phyloP scores from a whole-genome alignment of 2,888 invertebrate species.

The Rhodophaea formosa region DNA sequence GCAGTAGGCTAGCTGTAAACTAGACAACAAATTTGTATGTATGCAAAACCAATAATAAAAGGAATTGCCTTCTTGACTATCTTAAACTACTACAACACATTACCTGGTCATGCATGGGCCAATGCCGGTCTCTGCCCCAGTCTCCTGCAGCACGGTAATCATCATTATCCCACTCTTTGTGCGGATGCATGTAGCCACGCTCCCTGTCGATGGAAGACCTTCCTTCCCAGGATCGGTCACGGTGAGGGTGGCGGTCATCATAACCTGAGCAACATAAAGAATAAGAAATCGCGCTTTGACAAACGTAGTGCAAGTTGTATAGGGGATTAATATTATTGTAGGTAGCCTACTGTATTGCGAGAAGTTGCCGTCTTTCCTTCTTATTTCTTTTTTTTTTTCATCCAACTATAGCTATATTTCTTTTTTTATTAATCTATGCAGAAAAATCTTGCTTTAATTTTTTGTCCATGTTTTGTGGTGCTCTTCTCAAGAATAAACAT shows the following conservation, averaged over 20 bases:
- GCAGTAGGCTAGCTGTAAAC: not conserved
- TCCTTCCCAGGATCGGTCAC: constrained; percentile 82
- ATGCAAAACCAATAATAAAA: too few relatives aligned
- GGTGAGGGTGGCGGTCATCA: constrained; percentile 74
- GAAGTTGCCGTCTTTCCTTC: too few relatives aligned
- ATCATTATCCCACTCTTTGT: constrained; percentile 77
- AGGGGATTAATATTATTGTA: too few relatives aligned
- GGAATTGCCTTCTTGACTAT: too few relatives aligned
- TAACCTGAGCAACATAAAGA: constrained; percentile 47
- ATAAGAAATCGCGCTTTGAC: not conserved
- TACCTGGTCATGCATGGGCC: constrained; percentile 77
- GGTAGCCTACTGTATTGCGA: too few relatives aligned
- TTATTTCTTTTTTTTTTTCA: not conserved
- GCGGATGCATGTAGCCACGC: constrained; percentile 70
- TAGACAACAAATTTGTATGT: too few relatives aligned
- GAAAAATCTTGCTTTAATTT: too few relatives aligned
- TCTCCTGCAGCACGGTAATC: constrained; percentile 80
- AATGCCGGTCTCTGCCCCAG: constrained; percentile 73
- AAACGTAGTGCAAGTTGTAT: not conserved
- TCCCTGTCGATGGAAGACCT: constrained; percentile 73
- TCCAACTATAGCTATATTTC: not conserved
- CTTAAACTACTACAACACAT: too few relatives aligned
- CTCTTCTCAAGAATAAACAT: not conserved
- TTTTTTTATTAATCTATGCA: too few relatives aligned
- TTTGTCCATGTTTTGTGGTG: not conserved